Percentiles rank a stretch among this genome's conserved stretches.
phyloP scores from a whole-genome alignment of 2,888 invertebrate genomes.

The Lasioglossum lativentre region DNA sequence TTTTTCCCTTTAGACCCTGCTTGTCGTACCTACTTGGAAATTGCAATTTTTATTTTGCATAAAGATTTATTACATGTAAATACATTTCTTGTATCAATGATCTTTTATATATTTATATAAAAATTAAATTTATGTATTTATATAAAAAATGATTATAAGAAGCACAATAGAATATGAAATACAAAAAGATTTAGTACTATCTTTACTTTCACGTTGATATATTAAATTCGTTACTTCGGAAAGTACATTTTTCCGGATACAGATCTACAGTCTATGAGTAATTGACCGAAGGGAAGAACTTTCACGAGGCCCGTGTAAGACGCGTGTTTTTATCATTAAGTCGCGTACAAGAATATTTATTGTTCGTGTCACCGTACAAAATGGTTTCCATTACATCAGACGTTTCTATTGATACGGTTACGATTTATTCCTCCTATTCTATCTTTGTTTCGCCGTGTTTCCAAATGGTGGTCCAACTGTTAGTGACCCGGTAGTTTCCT shows the following conservation, averaged over 20 bases:
- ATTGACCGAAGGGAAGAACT: background rate
- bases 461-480: constrained; percentile 43
- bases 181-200: background rate
- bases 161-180: background rate
- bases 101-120: no score
- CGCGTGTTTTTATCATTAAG: background rate
- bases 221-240: background rate
- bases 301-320: background rate
- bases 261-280: background rate
- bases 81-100: no score
- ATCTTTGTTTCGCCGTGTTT: constrained; percentile 35
- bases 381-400: background rate
- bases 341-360: background rate
- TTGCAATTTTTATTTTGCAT: background rate
- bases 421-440: constrained; percentile 10
- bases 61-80: background rate
- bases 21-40: no score
- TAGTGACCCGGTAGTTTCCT: constrained; percentile 61
- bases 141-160: background rate
- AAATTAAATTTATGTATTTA: no score
- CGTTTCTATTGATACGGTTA: background rate
- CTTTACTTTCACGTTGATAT: background rate
- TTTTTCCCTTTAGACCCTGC: no score
- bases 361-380: background rate
- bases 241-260: background rate